These are phyloP conservation scores for Umimayanthus kanabou DNA, from an alignment of 92 coral and sea anemone genomes.

Conservation along the genomic window DNA sequence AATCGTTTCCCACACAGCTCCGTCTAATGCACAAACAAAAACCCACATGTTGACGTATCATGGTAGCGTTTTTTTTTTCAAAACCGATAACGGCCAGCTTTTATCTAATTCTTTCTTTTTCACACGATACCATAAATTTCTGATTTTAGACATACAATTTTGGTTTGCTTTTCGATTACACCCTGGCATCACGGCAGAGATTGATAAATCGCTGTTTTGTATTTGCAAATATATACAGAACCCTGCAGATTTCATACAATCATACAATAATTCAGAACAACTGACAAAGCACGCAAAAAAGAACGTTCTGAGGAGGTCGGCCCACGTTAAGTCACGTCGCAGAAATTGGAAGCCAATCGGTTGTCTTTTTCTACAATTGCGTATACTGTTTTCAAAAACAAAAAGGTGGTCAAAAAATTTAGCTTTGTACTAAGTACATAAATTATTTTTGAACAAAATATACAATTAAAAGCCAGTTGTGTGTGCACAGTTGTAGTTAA, in stretches of 20 bases:
- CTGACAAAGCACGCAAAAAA: not conserved
- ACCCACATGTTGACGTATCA: not conserved
- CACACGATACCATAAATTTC: not conserved
- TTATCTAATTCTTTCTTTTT: too few relatives aligned
- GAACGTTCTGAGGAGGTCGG: too few relatives aligned
- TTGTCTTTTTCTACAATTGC: not conserved
- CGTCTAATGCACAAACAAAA: not conserved
- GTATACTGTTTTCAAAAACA: not conserved
- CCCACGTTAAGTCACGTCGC: not conserved
- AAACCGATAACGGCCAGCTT: not conserved
- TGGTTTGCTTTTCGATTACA: not conserved
- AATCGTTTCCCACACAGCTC: not conserved
- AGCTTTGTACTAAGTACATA: not conserved
- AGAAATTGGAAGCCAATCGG: not conserved
- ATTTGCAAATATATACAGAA: too few relatives aligned
- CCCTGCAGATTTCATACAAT: not conserved
- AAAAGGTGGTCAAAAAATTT: not conserved
- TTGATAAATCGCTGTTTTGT: not conserved
- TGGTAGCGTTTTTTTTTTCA: not conserved
- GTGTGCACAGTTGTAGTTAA: constrained; percentile 29
- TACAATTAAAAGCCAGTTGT: constrained; percentile 16
- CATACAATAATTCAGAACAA: not conserved
- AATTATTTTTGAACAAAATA: not conserved
- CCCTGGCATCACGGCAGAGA: not conserved
- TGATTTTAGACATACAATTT: not conserved